Base-by-base conservation (phyloP, 2,888 invertebrate genomes). In the Clivina fossor region DNA sequence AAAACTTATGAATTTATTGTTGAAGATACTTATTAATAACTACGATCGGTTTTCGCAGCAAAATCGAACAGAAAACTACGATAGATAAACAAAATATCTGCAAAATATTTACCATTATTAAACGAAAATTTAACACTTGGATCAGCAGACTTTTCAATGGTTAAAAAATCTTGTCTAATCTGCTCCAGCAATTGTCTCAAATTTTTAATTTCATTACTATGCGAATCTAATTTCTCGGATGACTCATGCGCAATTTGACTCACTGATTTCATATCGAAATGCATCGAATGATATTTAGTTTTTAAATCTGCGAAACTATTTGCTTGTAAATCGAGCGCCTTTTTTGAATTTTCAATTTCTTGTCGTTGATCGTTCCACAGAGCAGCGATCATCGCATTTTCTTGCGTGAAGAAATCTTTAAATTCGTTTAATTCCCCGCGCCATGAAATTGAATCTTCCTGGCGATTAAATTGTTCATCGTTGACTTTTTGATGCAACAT, bases 241-340 rank as follows among this genome's bases (percentile, higher is more conserved):
- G 76, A 75, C 62, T 78, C 79, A 26, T 74, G 73, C 1, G 78
- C 74, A 43, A 76, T 76, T 61, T 76, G 76, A 58, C 74, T 78
- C 55, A 78, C 71, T 9, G 76, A 72, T 63, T 76, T 76, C 1
- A 79, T 69, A 63, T 80, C 79, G 51, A 74, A 77, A 59, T 75
- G 73, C 9, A 80, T 62, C 18, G 70, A 70, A 1, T 75, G 71
- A 55, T 77, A 75, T 65, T 78, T 79, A 0, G 72, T 66, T 35
- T 68, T 74, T 24, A 76, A 63, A 56, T 78, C 76, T n/a, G 70
- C 70, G 9, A 74, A 61, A 9, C 59, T 61, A 44, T 68, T 60
- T 28, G 65, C 62, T 7, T 66, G 59, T 13, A 61, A 56, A 13
- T 62, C 59, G 18, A 70, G 53, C 11, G 71, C 66, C 24, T 56